Conservation (phyloP, 2,797 vertebrate species). For the Loris lydekkerianus region DNA sequence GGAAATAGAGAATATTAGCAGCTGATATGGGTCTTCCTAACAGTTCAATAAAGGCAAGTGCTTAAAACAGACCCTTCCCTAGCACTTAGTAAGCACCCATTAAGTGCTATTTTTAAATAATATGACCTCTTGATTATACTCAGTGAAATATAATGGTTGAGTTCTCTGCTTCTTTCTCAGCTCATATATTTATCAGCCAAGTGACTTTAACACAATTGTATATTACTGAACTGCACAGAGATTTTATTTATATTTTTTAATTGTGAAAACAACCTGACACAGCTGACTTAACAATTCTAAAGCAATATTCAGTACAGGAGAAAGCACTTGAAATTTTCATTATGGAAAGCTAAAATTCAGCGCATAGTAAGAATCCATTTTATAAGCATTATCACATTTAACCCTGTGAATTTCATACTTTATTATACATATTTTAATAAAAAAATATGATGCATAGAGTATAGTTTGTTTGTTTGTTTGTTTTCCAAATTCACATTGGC, state of each 20-base stretch:
- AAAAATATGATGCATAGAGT: background rate
- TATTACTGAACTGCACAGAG: background rate
- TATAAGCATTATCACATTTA: background rate
- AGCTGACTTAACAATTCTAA: background rate
- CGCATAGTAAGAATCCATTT: background rate
- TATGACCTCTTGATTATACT: background rate
- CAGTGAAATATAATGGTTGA: background rate
- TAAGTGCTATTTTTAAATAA: constrained; percentile 31
- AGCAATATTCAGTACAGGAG: background rate
- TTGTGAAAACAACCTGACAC: background rate
- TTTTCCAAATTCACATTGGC: background rate
- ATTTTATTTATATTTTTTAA: background rate
- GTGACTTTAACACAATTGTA: background rate
- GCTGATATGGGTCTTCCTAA: background rate
- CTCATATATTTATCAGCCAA: background rate
- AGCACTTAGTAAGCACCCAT: background rate
- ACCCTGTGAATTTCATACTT: background rate
- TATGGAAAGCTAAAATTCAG: background rate
- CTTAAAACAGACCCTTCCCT: background rate
- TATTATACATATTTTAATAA: constrained; percentile 15
- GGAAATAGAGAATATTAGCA: background rate
- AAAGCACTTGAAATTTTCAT: constrained; percentile 18
- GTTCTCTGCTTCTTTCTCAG: background rate
- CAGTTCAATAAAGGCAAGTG: background rate
- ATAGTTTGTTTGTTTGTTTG: background rate